These are phyloP conservation scores for Rugalucina vietnamica DNA, from an alignment of 2,888 invertebrate genomes.

Conservation along the genomic window DNA sequence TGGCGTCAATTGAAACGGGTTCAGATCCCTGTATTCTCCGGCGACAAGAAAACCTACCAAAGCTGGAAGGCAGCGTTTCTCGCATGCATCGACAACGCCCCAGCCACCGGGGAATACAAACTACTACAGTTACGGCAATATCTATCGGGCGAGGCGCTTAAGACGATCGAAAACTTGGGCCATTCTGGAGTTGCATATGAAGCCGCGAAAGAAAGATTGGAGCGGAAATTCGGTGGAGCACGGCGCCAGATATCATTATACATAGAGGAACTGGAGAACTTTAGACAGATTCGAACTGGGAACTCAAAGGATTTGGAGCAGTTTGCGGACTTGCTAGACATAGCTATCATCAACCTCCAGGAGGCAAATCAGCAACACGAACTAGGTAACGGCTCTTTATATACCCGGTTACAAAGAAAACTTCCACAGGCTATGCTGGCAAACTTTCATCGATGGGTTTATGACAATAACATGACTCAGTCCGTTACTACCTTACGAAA, in stretches of 20 bases:
- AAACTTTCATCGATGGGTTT: slow-evolving; percentile 29
- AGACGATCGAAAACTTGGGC: slow-evolving; percentile 36
- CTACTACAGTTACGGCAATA: slow-evolving; percentile 32
- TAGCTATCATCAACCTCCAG: slow-evolving; percentile 9
- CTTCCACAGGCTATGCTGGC: slow-evolving; percentile 39
- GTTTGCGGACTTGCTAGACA: slow-evolving; percentile 25
- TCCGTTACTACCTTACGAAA: background rate
- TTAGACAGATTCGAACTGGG: background rate
- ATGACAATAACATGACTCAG: slow-evolving; percentile 14
- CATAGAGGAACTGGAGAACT: slow-evolving; percentile 5
- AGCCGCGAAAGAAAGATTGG: slow-evolving; percentile 30
- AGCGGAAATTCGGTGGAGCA: slow-evolving; percentile 28
- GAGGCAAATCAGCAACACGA: slow-evolving; percentile 1
- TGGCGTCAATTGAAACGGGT: slow-evolving; percentile 25
- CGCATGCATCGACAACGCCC: slow-evolving; percentile 16
- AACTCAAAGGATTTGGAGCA: slow-evolving; percentile 9
- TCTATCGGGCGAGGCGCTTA: background rate
- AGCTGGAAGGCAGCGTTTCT: slow-evolving; percentile 25
- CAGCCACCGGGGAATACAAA: slow-evolving; percentile 16
- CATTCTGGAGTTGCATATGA: slow-evolving; percentile 26
- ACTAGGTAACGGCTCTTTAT: background rate
- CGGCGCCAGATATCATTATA: slow-evolving; percentile 5
- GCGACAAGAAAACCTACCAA: slow-evolving; percentile 7
- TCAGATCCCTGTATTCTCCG: slow-evolving; percentile 27
- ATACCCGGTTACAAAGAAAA: slow-evolving; percentile 13